phyloP scores from a whole-genome alignment of 2,113 vertebrate species.

The Eolophus roseicapilla region DNA sequence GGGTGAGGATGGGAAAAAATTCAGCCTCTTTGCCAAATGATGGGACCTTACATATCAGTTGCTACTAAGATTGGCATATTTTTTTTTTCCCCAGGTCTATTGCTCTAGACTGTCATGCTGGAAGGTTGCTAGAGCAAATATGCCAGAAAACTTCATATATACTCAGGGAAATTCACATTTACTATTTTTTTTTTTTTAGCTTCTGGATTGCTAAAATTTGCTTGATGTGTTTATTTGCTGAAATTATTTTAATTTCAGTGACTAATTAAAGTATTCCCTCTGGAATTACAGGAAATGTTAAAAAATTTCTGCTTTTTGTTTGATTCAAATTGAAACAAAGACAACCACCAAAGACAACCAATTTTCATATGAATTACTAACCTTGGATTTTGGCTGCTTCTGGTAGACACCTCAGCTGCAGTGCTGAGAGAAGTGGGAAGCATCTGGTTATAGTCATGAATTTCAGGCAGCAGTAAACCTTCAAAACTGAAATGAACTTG shows the following conservation, averaged over 20 bases:
- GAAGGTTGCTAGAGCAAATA: neutral
- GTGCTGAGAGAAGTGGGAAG: neutral
- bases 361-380: neutral
- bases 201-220: neutral
- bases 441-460: neutral
- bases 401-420: neutral
- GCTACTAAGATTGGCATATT: neutral
- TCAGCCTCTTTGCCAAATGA: neutral
- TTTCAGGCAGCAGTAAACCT: neutral
- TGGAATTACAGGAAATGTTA: neutral
- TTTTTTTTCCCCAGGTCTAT: neutral
- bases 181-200: neutral
- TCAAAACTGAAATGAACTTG: constrained; percentile 3
- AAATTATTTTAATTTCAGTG: neutral
- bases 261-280: neutral
- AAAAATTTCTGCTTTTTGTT: neutral
- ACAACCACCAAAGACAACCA: neutral
- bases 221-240: neutral
- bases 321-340: neutral
- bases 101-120: neutral
- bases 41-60: neutral
- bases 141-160: neutral
- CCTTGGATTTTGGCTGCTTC: neutral
- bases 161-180: neutral
- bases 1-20: neutral